Percentiles rank a stretch among this genome's conserved stretches.
Conservation (phyloP, 1,140 invertebrate genomes). For the Bombus confusus region DNA sequence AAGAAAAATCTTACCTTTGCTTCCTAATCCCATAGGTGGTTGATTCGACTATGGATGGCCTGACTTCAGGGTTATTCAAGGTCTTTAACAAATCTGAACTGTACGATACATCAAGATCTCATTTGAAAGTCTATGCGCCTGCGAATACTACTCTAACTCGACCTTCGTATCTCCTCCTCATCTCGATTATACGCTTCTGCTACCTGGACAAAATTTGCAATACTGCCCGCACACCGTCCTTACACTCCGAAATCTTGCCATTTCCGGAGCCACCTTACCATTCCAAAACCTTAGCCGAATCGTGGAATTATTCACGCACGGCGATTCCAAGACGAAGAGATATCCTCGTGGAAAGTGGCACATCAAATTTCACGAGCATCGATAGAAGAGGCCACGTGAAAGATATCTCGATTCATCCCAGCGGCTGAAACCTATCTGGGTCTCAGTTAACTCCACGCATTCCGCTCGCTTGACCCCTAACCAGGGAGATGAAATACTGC, state of each 20-base stretch:
- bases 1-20: too few relatives aligned
- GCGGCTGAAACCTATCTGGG: conserved; percentile 24
- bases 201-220: not conserved
- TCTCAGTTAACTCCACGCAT: conserved; percentile 34
- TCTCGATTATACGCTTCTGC: not conserved
- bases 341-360: not conserved
- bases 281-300: not conserved
- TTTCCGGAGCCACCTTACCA: not conserved
- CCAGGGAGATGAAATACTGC: conserved; percentile 17
- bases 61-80: too few relatives aligned
- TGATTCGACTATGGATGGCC: too few relatives aligned
- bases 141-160: too few relatives aligned
- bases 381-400: not conserved
- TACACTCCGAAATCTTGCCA: not conserved
- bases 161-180: not conserved
- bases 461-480: conserved; percentile 29
- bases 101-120: too few relatives aligned
- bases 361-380: not conserved
- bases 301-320: not conserved
- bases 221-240: too few relatives aligned
- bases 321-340: not conserved
- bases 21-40: too few relatives aligned
- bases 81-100: too few relatives aligned
- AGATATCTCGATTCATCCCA: not conserved
- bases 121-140: too few relatives aligned